phyloP scores from a whole-genome alignment of 2,113 vertebrate genomes.

The Eulemur macaco region DNA sequence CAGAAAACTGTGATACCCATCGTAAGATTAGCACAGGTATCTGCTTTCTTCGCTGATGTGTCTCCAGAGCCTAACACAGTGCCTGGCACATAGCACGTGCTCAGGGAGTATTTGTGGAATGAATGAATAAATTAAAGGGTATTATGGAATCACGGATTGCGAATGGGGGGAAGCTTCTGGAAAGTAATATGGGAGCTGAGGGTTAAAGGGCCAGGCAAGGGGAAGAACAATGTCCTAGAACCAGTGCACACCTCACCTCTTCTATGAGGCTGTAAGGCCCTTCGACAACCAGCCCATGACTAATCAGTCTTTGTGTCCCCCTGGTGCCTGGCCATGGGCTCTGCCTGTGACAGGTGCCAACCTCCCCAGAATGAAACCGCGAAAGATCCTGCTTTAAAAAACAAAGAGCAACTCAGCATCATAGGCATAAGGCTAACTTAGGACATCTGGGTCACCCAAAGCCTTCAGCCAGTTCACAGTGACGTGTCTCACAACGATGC shows the following conservation, averaged over 20 bases:
- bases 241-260: not conserved
- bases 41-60: not conserved
- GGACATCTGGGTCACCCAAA: not conserved
- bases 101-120: not conserved
- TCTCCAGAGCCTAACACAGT: not conserved
- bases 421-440: not conserved
- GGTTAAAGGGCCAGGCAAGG: not conserved
- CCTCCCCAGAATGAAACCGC: not conserved
- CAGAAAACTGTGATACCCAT: not conserved
- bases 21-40: not conserved
- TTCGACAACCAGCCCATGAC: not conserved
- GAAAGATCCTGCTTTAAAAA: not conserved
- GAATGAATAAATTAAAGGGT: not conserved
- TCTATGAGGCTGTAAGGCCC: not conserved
- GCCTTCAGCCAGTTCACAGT: not conserved
- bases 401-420: not conserved
- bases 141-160: not conserved
- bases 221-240: not conserved
- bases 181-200: not conserved
- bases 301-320: not conserved
- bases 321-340: not conserved
- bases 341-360: not conserved
- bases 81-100: not conserved
- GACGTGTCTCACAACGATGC: not conserved
- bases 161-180: not conserved